These are phyloP conservation scores for Pararge aegeria DNA, from an alignment of 1,140 invertebrate species.

Conservation along the genomic window DNA sequence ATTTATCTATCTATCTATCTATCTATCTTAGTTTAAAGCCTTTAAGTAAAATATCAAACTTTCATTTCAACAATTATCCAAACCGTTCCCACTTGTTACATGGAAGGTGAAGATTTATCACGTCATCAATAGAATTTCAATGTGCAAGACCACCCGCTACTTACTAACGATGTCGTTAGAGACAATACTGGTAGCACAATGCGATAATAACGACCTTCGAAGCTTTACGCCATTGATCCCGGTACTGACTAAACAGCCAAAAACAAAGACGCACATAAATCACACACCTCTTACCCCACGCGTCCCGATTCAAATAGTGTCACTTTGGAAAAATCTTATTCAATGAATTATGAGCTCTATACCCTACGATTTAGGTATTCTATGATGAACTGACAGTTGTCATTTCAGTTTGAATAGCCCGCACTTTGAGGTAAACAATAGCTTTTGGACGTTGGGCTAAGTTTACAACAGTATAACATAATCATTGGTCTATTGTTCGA, in stretches of 20 bases:
- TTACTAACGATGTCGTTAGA: slow-evolving; percentile 74
- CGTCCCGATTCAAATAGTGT: slow-evolving; percentile 49
- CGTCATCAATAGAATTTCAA: slow-evolving; percentile 69
- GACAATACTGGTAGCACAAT: slow-evolving; percentile 72
- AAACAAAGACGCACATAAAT: slow-evolving; percentile 76
- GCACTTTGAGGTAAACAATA: slow-evolving; percentile 59
- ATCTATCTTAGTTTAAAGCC: no score
- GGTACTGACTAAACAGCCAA: slow-evolving; percentile 68
- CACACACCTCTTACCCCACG: slow-evolving; percentile 56
- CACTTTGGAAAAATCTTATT: slow-evolving; percentile 20
- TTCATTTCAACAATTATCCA: slow-evolving; percentile 54
- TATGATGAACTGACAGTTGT: neutral
- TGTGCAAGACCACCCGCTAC: slow-evolving; percentile 70
- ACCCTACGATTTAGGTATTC: slow-evolving; percentile 8
- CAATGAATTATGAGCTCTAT: slow-evolving; percentile 26
- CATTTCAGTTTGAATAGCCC: neutral
- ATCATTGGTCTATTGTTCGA: slow-evolving; percentile 67
- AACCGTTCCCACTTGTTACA: slow-evolving; percentile 48
- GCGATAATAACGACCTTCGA: slow-evolving; percentile 72
- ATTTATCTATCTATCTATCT: no score
- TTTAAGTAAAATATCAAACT: neutral
- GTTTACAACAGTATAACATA: slow-evolving; percentile 68
- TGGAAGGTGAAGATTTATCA: slow-evolving; percentile 62
- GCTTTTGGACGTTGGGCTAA: slow-evolving; percentile 62
- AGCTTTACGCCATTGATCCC: slow-evolving; percentile 66